Evolutionary conservation across 2,113 vertebrate species (phyloP).

Genomic region (Rhea pennata): DNA sequence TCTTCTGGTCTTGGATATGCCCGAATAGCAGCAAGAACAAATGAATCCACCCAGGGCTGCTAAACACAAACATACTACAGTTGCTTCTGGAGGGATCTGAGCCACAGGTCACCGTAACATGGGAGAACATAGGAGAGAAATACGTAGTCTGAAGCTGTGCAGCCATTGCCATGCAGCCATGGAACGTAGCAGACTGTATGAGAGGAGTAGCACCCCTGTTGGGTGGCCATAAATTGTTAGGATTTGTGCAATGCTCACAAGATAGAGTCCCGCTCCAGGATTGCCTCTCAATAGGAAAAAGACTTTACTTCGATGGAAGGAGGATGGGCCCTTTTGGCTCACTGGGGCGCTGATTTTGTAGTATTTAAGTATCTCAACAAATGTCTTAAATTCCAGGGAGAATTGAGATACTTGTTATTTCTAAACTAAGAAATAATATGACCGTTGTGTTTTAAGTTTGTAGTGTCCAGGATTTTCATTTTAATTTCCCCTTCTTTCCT

Average conservation of each 20-base stretch:
- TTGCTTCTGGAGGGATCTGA: background rate
- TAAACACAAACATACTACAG: background rate
- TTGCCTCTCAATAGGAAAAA: background rate
- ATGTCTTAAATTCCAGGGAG: background rate
- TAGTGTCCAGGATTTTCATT: background rate
- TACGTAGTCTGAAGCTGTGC: background rate
- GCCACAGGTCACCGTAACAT: background rate
- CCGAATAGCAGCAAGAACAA: conserved; percentile 4
- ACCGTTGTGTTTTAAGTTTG: background rate
- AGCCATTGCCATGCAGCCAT: background rate
- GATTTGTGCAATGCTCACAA: background rate
- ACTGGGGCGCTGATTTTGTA: background rate
- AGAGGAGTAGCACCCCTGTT: background rate
- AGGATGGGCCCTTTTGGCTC: background rate
- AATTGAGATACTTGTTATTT: background rate
- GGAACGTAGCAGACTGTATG: background rate
- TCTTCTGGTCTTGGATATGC: conserved; percentile 40
- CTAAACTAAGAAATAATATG: background rate
- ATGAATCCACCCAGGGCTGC: background rate
- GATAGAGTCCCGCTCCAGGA: background rate
- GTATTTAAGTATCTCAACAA: background rate
- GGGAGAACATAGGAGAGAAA: background rate
- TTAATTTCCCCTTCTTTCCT: conserved; percentile 39
- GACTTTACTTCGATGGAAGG: background rate
- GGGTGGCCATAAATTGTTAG: background rate